Conservation (phyloP, 2,888 invertebrate species). For the Invenusta paracnida region DNA sequence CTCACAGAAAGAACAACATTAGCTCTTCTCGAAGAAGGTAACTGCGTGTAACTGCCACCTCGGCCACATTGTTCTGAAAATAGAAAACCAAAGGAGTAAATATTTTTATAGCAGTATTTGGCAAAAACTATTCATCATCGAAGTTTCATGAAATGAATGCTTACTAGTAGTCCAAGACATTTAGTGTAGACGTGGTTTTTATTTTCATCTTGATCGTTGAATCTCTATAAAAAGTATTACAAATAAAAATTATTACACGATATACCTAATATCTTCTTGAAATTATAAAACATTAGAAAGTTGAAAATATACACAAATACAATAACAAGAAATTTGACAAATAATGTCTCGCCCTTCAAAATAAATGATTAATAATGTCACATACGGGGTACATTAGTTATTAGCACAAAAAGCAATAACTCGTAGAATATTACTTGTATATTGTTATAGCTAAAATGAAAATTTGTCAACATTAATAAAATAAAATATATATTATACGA, state of each 20-base stretch:
- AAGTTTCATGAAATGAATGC: too few relatives aligned
- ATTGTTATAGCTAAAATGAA: too few relatives aligned
- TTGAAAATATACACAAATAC: neutral
- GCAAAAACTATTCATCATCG: neutral
- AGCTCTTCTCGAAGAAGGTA: constrained; percentile 63
- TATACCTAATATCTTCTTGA: neutral
- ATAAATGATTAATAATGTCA: too few relatives aligned
- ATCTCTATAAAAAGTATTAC: constrained; percentile 53
- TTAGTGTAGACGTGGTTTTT: constrained; percentile 68
- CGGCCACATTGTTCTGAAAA: constrained; percentile 70
- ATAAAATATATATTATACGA: too few relatives aligned
- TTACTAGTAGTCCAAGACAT: constrained; percentile 68
- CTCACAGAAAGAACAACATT: constrained; percentile 1
- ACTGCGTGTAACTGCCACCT: constrained; percentile 66
- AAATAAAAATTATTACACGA: neutral
- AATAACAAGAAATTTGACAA: too few relatives aligned
- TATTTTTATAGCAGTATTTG: neutral
- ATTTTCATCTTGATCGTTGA: constrained; percentile 65
- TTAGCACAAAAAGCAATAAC: too few relatives aligned
- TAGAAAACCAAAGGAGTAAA: constrained; percentile 38
- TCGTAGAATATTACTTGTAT: too few relatives aligned
- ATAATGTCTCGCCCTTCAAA: too few relatives aligned
- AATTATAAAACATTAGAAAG: neutral
- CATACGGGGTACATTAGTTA: too few relatives aligned
- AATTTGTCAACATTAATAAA: too few relatives aligned